A percentile compares a stretch with the other conserved stretches of the same genome.
Conservation (phyloP, 2,797 vertebrate species). For the Novumbra hubbsi region DNA sequence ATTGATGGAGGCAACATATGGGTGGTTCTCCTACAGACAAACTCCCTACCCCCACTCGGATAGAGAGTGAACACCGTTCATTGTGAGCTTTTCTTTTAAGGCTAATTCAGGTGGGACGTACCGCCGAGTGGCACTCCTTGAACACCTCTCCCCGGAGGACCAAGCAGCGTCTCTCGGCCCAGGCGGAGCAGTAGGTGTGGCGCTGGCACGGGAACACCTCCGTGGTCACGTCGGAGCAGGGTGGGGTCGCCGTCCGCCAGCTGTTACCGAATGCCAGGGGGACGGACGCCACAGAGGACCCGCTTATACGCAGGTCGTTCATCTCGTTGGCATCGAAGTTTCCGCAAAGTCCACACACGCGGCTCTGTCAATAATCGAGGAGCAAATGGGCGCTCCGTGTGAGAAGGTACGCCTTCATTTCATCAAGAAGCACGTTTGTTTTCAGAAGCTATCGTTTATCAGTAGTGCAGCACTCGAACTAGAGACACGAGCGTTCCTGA, state of each 20-base stretch:
- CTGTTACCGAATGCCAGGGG: conserved; percentile 72
- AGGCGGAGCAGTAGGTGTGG: conserved; percentile 78
- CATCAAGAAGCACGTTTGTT: background rate
- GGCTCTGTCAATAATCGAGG: conserved; percentile 43
- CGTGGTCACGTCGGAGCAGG: conserved; percentile 71
- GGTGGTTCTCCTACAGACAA: background rate
- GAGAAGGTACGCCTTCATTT: background rate
- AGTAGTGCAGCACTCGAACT: too few relatives aligned
- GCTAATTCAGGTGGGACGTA: background rate
- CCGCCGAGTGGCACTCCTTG: conserved; percentile 68
- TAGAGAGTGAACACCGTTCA: background rate
- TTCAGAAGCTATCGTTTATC: too few relatives aligned
- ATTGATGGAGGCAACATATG: too few relatives aligned
- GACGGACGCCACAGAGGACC: conserved; percentile 51
- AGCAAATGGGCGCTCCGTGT: too few relatives aligned
- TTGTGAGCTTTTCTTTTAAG: background rate
- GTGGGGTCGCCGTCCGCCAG: conserved; percentile 73
- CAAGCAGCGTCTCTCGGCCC: conserved; percentile 80
- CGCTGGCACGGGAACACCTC: conserved; percentile 79
- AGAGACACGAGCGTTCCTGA: too few relatives aligned
- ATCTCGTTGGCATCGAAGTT: conserved; percentile 72
- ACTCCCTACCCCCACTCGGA: background rate
- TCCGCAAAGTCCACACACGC: conserved; percentile 74
- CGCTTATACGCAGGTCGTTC: conserved; percentile 67
- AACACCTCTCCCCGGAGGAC: conserved; percentile 74